A percentile compares a stretch with the other conserved stretches of the same genome.
Evolutionary conservation across 2,113 vertebrate genomes (phyloP).

Genomic region (Epinephelus lanceolatus): DNA sequence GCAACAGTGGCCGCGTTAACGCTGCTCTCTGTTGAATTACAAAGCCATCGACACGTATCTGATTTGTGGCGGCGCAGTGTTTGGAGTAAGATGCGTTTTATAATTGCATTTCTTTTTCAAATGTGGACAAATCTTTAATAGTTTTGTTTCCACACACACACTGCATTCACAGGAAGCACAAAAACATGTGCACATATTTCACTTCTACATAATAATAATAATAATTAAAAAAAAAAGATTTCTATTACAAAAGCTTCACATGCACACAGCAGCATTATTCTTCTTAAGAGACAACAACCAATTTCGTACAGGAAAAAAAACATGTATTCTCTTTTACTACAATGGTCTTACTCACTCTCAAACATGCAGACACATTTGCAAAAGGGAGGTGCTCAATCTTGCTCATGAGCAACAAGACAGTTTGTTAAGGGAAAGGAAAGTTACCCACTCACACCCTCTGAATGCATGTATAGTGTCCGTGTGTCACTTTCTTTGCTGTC

Average conservation of each 20-base stretch:
- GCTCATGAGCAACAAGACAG: background rate
- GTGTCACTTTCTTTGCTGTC: background rate
- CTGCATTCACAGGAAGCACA: slow-evolving; percentile 6
- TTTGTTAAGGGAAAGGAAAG: background rate
- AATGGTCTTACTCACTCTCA: background rate
- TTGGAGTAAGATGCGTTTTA: slow-evolving; percentile 2
- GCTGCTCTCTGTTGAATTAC: slow-evolving; percentile 12
- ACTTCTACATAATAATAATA: background rate
- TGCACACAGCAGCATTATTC: background rate
- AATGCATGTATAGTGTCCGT: background rate
- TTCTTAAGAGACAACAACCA: background rate
- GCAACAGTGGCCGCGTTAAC: slow-evolving; percentile 1
- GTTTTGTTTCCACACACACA: background rate
- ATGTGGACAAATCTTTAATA: background rate
- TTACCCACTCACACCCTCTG: background rate
- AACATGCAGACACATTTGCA: slow-evolving; percentile 4
- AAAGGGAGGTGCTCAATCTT: background rate
- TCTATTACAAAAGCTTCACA: background rate
- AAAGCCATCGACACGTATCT: slow-evolving; percentile 6
- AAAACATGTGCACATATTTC: background rate
- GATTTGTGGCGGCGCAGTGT: background rate
- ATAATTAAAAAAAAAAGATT: background rate
- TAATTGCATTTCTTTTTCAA: slow-evolving; percentile 10
- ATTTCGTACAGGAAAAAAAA: background rate
- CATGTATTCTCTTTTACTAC: background rate